phyloP scores from a whole-genome alignment of 2,797 vertebrate genomes.

The Intellagama lesueurii region DNA sequence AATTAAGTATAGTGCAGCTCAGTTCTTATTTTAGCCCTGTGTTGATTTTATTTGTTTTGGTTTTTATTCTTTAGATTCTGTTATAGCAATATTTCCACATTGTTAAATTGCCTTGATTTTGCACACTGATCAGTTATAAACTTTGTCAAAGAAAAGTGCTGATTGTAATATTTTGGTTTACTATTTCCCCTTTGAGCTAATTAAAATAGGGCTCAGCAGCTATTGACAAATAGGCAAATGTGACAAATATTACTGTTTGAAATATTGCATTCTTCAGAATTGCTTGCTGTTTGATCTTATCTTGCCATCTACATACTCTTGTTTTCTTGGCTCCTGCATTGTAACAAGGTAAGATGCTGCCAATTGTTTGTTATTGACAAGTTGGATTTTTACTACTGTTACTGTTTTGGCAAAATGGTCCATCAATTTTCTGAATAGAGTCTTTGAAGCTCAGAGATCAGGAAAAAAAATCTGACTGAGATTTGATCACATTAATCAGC shows the following conservation, averaged over 20 bases:
- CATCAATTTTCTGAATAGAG: neutral
- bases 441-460: neutral
- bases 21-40: neutral
- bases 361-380: neutral
- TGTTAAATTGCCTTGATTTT: neutral
- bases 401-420: neutral
- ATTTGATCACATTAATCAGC: neutral
- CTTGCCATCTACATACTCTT: neutral
- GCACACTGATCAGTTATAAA: neutral
- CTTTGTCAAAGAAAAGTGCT: neutral
- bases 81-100: neutral
- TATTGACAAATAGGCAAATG: neutral
- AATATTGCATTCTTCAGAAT: neutral
- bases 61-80: neutral
- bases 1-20: neutral
- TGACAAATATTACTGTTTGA: neutral
- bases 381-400: neutral
- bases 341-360: neutral
- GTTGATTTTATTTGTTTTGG: neutral
- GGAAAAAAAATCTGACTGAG: neutral
- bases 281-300: neutral
- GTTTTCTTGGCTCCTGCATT: neutral
- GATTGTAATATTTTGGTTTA: neutral
- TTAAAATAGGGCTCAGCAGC: neutral
- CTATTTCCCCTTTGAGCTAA: neutral